Base-by-base conservation (phyloP, 2,797 vertebrate genomes). In the Gobionotothen gibberifrons region DNA sequence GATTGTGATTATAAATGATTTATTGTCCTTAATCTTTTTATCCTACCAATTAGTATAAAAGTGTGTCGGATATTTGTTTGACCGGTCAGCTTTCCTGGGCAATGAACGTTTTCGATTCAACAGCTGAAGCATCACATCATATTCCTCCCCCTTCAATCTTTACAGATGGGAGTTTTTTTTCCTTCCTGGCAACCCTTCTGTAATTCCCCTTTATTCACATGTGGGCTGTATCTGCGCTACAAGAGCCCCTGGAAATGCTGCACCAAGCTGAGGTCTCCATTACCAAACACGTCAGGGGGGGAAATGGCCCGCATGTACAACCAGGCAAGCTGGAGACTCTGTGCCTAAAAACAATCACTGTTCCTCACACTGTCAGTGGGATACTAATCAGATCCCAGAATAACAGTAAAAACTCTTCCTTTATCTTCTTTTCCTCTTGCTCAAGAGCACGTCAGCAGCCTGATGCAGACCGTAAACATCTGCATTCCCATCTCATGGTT, bases 261-360 rank as follows among this genome's bases (percentile, higher is more conserved):
- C 82, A 77, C 81, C 42, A 74, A 79, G 72, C 75, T 62, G 59
- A 61, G 81, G 57, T 85, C 72, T 85, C 85, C 74, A 83, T 89
- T 85, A 74, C 74, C 76, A 72, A 79, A 77, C 83, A 63, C 72
- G 56, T 75, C 82, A 79, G 67, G 44, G 54, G 56, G 57, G 42
- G 49, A 81, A 58, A 79, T 69, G 82, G 61, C 71, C 44, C 71
- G 26, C 46, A 47, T 46, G 63, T 11, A 16, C 46, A 73, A 5
- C 2, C 51, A 51, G 48, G 2, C 49, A 21, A 52, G 43, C 51
- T 52, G 40, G n/a, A 60, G 17, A 58, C 12, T 19, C 51, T 48
- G 11, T 44, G 56, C 58, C 17, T 17, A 53, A 63, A 19, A 58
- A 60, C 44, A 4, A 12, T n/a, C 32, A 17, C 17, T 36, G 32